Evolutionary conservation across 2,113 vertebrate genomes (phyloP).

Genomic region (Prunella himalayana): DNA sequence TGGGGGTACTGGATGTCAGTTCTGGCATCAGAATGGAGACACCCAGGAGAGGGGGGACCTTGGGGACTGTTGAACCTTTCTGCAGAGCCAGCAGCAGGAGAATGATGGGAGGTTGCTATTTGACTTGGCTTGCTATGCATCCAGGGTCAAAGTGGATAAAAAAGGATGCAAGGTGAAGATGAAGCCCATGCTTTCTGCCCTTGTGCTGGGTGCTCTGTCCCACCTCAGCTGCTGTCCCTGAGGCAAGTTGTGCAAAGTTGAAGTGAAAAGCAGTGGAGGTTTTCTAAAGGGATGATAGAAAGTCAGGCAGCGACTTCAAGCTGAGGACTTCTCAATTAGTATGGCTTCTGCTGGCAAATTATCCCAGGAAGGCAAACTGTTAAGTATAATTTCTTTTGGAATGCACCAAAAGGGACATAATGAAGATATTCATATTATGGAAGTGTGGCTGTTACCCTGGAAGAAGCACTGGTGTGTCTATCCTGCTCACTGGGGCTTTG

Average conservation of each 20-base stretch:
- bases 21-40: not conserved
- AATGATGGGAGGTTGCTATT: not conserved
- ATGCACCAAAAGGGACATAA: not conserved
- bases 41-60: not conserved
- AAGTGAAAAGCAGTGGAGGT: not conserved
- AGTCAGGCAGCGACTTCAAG: not conserved
- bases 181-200: not conserved
- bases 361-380: not conserved
- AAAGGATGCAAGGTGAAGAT: not conserved
- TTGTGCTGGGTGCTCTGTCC: not conserved
- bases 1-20: accelerated
- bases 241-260: not conserved
- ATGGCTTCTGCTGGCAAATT: not conserved
- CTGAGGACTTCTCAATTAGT: not conserved
- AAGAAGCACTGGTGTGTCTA: not conserved
- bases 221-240: not conserved
- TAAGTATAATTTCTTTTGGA: not conserved
- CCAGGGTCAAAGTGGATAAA: accelerated
- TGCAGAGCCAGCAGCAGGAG: not conserved
- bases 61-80: not conserved
- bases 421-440: not conserved
- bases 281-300: not conserved
- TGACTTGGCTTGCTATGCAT: not conserved
- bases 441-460: not conserved
- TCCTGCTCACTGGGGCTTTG: not conserved